Conservation (phyloP, 2,888 invertebrate species). For the Endotricha flammealis region DNA sequence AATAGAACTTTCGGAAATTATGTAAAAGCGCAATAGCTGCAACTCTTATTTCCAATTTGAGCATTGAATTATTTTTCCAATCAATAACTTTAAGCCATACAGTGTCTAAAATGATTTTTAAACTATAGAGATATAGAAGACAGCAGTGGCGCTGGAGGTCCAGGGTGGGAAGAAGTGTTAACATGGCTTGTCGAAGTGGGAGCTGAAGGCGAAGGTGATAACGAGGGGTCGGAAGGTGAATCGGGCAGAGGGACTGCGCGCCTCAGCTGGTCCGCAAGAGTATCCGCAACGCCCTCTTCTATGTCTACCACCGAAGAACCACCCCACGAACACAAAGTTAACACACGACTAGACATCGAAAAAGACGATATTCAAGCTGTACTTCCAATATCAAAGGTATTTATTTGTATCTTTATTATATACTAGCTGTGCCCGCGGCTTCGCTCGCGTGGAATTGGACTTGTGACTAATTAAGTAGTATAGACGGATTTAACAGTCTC, state of each 20-base stretch:
- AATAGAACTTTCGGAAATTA: neutral
- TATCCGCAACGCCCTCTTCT: conserved; percentile 45
- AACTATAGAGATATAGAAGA: conserved; percentile 54
- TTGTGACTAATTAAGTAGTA: too few species aligned
- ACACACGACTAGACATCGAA: conserved; percentile 91
- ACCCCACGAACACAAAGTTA: conserved; percentile 80
- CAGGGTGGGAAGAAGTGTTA: conserved; percentile 87
- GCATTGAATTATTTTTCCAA: too few species aligned
- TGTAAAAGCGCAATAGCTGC: neutral
- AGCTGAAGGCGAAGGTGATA: conserved; percentile 82
- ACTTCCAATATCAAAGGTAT: conserved; percentile 94
- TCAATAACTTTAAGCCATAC: too few species aligned
- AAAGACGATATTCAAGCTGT: conserved; percentile 97
- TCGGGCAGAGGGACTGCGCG: conserved; percentile 88
- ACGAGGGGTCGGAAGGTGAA: conserved; percentile 65
- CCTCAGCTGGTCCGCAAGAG: conserved; percentile 88
- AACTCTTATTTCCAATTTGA: neutral
- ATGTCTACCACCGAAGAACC: conserved; percentile 61
- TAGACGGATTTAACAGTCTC: too few species aligned
- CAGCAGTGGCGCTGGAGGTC: conserved; percentile 55
- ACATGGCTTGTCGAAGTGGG: conserved; percentile 95
- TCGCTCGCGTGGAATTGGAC: too few species aligned
- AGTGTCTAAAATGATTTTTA: conserved; percentile 7
- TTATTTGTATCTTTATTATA: conserved; percentile 3
- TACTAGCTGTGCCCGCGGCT: too few species aligned